Percentiles rank a stretch among this genome's conserved stretches.
Evolutionary conservation across 2,888 invertebrate genomes (phyloP).

Genomic region (Drosophila picticornis): DNA sequence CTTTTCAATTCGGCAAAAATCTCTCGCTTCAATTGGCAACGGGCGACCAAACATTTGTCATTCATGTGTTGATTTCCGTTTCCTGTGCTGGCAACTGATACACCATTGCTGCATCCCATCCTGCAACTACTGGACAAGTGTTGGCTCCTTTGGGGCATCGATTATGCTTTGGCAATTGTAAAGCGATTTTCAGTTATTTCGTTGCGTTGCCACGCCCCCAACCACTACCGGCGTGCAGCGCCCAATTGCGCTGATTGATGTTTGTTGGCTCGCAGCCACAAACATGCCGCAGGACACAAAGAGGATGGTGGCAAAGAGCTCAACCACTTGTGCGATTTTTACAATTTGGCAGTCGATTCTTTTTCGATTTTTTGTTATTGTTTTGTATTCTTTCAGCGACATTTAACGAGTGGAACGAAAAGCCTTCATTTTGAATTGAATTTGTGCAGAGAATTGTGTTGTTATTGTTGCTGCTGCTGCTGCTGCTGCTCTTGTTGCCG

Average conservation of each 20-base stretch:
- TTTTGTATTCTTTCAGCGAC: constrained; percentile 43
- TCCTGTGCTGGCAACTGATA: constrained; percentile 43
- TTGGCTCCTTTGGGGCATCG: constrained; percentile 85
- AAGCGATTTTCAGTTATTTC: constrained; percentile 84
- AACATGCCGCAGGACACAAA: constrained; percentile 71
- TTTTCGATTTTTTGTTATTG: constrained; percentile 21
- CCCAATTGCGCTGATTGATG: constrained; percentile 65
- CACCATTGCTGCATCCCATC: not conserved
- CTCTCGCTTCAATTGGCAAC: constrained; percentile 64
- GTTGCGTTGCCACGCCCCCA: constrained; percentile 30
- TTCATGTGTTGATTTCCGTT: constrained; percentile 85
- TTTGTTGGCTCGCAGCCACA: constrained; percentile 65
- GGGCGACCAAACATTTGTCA: constrained; percentile 80
- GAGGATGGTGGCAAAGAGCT: constrained; percentile 6
- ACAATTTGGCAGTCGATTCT: constrained; percentile 72
- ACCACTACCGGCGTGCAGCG: constrained; percentile 1
- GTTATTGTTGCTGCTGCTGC: constrained; percentile 10
- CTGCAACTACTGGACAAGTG: constrained; percentile 69
- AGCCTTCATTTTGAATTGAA: constrained; percentile 68
- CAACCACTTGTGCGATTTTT: constrained; percentile 81
- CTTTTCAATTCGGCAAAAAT: constrained; percentile 51
- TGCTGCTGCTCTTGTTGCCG: not conserved
- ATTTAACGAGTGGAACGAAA: constrained; percentile 54
- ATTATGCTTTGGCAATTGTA: constrained; percentile 85
- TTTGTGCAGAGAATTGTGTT: constrained; percentile 51